Evolutionary conservation across 1,140 invertebrate species (phyloP).

Genomic region (Conus ventricosus): DNA sequence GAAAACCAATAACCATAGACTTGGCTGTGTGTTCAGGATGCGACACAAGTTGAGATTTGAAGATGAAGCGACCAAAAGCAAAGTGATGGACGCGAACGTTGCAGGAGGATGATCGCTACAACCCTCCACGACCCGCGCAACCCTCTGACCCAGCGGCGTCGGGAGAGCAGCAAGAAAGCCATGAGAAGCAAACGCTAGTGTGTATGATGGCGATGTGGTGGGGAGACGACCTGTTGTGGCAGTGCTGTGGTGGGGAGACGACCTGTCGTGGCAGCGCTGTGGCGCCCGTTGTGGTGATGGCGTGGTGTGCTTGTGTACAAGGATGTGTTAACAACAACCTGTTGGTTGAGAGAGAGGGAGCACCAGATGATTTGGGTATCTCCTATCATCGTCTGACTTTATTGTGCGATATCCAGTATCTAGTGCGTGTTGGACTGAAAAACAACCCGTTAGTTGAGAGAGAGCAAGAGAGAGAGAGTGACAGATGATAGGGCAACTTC

Average conservation of each 20-base stretch:
- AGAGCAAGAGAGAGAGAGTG: no score
- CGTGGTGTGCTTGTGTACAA: not conserved
- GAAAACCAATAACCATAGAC: no score
- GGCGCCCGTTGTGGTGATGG: not conserved
- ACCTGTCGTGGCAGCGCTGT: not conserved
- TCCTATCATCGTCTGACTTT: no score
- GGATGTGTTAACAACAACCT: not conserved
- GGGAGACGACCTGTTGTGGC: not conserved
- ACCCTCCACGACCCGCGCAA: conserved; percentile 97
- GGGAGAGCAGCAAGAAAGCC: conserved; percentile 78
- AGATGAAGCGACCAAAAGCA: conserved; percentile 85
- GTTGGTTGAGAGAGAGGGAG: no score
- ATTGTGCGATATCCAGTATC: no score
- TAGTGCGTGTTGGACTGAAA: no score
- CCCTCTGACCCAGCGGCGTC: conserved; percentile 91
- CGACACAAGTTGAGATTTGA: conserved; percentile 87
- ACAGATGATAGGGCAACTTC: no score
- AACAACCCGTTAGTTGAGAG: no score
- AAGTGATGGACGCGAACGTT: conserved; percentile 94
- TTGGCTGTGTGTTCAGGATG: conserved; percentile 79
- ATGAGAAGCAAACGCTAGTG: conserved; percentile 29
- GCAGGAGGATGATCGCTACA: conserved; percentile 92
- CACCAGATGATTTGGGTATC: no score
- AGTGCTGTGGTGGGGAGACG: not conserved
- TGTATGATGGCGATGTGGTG: not conserved